Percentiles rank a stretch among this genome's conserved stretches.
Evolutionary conservation across 2,113 vertebrate species (phyloP).

Genomic region (Montifringilla adamsi): DNA sequence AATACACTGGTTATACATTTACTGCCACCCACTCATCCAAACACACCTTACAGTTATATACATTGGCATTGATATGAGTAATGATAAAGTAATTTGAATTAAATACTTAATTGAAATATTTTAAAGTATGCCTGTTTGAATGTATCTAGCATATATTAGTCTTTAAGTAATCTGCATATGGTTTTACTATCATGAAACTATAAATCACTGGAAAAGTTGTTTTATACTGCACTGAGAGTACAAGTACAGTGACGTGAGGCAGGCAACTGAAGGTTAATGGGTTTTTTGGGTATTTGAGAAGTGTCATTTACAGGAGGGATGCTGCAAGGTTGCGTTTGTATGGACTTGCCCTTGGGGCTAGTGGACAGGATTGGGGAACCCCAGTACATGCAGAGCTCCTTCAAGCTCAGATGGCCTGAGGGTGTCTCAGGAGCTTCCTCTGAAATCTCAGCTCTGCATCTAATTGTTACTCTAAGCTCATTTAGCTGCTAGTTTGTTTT

Average conservation of each 20-base stretch:
- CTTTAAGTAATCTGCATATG: neutral
- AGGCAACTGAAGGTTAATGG: neutral
- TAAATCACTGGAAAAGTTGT: neutral
- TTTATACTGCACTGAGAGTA: neutral
- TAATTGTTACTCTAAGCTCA: neutral
- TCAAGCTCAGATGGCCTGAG: neutral
- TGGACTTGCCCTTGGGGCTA: accelerated
- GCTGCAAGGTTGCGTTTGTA: neutral
- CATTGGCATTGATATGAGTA: neutral
- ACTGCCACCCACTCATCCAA: neutral
- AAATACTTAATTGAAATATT: neutral
- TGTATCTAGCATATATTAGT: neutral
- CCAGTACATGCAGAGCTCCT: neutral
- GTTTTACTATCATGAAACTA: neutral
- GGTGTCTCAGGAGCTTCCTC: neutral
- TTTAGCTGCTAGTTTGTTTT: neutral
- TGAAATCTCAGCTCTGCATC: neutral
- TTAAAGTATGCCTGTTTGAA: neutral
- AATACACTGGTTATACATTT: neutral
- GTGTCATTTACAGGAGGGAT: neutral
- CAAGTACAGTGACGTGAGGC: neutral
- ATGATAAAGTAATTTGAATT: neutral
- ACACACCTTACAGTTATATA: neutral
- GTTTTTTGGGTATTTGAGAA: neutral
- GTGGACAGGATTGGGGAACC: neutral